Percentiles rank a stretch among this genome's conserved stretches.
Evolutionary conservation across 2,888 invertebrate species (phyloP).

Genomic region (Pammene aurita): DNA sequence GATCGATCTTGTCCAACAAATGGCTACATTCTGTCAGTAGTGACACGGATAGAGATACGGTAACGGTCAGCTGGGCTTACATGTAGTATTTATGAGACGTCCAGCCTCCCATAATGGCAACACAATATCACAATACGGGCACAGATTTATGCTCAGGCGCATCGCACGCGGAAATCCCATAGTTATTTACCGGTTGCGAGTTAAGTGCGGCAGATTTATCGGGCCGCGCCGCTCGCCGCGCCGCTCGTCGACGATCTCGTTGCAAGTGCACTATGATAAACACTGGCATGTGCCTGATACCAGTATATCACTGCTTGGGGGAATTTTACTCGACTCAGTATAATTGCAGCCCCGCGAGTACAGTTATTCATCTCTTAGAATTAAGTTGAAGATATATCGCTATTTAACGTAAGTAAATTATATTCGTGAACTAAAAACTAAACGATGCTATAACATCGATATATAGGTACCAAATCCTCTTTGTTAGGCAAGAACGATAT

Average conservation of each 20-base stretch:
- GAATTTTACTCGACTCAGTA: constrained; percentile 55
- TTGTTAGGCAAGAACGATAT: too few species aligned
- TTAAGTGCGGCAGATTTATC: constrained; percentile 83
- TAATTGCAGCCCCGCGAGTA: constrained; percentile 54
- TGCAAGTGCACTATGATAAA: constrained; percentile 59
- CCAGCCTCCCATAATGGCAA: constrained; percentile 79
- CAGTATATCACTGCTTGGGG: constrained; percentile 61
- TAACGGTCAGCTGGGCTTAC: constrained; percentile 49
- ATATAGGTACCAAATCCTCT: too few species aligned
- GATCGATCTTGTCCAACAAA: background rate
- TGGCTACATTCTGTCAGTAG: constrained; percentile 29
- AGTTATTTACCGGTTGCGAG: constrained; percentile 83
- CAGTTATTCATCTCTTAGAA: constrained; percentile 38
- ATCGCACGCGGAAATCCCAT: constrained; percentile 83
- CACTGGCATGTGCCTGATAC: constrained; percentile 53
- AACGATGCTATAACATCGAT: background rate
- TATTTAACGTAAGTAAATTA: background rate
- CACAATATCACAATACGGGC: constrained; percentile 83
- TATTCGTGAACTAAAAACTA: background rate
- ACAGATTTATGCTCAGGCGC: constrained; percentile 81
- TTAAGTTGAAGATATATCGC: background rate
- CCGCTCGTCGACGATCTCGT: constrained; percentile 74
- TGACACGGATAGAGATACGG: constrained; percentile 52
- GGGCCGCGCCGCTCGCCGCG: constrained; percentile 57
- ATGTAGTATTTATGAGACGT: constrained; percentile 75